Base-by-base conservation (phyloP, 1,140 invertebrate species). In the Heliconius eleuchia region DNA sequence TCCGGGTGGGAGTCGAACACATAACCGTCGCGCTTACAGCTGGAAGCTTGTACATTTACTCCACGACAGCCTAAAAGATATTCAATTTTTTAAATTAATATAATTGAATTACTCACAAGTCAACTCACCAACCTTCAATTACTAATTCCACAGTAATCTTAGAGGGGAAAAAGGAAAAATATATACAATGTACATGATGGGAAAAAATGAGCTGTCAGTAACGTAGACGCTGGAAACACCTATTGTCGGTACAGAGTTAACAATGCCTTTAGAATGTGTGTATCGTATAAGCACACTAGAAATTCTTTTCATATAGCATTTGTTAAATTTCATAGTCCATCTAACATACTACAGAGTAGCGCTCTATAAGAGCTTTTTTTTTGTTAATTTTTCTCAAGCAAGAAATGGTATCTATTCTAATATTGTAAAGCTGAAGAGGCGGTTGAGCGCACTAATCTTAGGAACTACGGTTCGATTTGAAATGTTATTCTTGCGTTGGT, bases 161-260 rank as follows among this genome's bases (percentile, higher is more conserved):
- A 66, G 1, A 66, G 60, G 6, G 60, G 6, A 66, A 66, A 30
- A 66, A 66, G 30, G 60, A 11, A 30, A 66, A 66, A 66, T 66
- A 66, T 66, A 11, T 66, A 66, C 23, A 42, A 42, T 42, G 8
- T 46, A 46, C 11, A 30, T 27, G 60, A 66, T 66, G 60, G 60
- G 27, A 66, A 66, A 66, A 66, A 66, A 66, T 66, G 60, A 30
- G 60, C 60, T 66, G 60, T 66, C 60, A 66, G 60, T 66, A 66
- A 66, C 60, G 60, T 39, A 76, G 39, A n/a, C 39, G 39, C 39
- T 55, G 74, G 50, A 76, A 76, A 70, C 46, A 23, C 2, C 60
- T 46, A 34, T 76, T 76, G 74, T 76, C n/a, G 39, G 39, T 42
- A 30, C 23, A n/a, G 30, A 37, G 39, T 71, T 76, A 39, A 76